Percentiles rank a stretch among this genome's conserved stretches.
phyloP scores from a whole-genome alignment of 2,888 invertebrate genomes.

The Andrena fulva region DNA sequence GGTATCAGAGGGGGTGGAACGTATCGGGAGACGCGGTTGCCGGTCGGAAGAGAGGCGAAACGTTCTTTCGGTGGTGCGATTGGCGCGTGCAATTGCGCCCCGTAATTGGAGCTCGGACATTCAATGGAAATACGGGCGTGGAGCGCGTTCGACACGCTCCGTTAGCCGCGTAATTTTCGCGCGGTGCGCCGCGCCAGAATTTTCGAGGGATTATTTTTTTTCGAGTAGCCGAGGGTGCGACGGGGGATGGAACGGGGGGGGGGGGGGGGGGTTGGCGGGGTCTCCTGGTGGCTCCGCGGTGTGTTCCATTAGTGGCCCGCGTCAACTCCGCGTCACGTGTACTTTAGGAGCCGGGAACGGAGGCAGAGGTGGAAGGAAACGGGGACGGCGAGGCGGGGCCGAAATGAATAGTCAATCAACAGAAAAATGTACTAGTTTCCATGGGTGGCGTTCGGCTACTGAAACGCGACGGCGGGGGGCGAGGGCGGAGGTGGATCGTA shows the following conservation, averaged over 20 bases:
- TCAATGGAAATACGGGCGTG: conserved; percentile 63
- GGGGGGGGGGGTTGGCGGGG: no score
- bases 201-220: conserved; percentile 69
- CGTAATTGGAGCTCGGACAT: conserved; percentile 65
- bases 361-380: conserved; percentile 1
- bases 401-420: conserved; percentile 74
- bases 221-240: background rate
- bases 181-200: conserved; percentile 52
- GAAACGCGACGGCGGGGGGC: background rate
- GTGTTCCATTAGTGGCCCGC: conserved; percentile 43
- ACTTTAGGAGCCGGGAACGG: conserved; percentile 36
- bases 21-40: background rate
- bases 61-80: conserved; percentile 48
- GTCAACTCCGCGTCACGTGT: conserved; percentile 22
- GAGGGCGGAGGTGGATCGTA: conserved; percentile 18
- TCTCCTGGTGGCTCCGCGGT: conserved; percentile 3
- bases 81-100: conserved; percentile 65
- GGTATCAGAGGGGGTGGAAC: background rate
- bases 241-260: no score
- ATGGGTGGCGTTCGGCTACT: conserved; percentile 25
- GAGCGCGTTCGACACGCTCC: conserved; percentile 55
- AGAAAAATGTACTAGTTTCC: conserved; percentile 61
- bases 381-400: background rate
- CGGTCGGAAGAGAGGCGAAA: background rate
- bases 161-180: conserved; percentile 67